Conservation (phyloP, 2,888 invertebrate species). For the Phragmatobia fuliginosa region DNA sequence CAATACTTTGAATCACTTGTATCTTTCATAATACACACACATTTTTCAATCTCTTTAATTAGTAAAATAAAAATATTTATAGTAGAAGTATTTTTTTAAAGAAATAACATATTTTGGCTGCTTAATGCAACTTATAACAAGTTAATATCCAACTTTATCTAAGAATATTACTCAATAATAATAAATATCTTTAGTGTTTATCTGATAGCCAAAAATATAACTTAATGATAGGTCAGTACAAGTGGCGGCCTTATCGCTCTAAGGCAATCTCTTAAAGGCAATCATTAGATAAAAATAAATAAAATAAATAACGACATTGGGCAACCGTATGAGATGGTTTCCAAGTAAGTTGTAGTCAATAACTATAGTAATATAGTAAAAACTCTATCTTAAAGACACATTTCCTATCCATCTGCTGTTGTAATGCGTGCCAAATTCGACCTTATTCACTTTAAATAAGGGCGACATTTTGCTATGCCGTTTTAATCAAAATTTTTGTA, state of each 20-base stretch:
- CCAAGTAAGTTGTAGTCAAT: too few relatives aligned
- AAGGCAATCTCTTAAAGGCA: too few relatives aligned
- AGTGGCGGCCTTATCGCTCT: too few relatives aligned
- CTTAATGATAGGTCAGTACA: too few relatives aligned
- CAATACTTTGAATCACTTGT: neutral
- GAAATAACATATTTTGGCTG: neutral
- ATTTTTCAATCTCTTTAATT: neutral
- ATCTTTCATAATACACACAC: neutral
- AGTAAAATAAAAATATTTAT: neutral
- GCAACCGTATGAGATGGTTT: too few relatives aligned
- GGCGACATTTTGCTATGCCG: constrained; percentile 25
- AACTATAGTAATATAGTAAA: neutral
- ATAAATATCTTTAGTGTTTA: too few relatives aligned
- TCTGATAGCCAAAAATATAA: too few relatives aligned
- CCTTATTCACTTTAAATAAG: constrained; percentile 23
- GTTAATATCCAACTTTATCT: constrained; percentile 8
- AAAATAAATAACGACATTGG: too few relatives aligned
- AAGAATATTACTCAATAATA: constrained; percentile 10
- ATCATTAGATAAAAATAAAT: too few relatives aligned
- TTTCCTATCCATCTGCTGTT: constrained; percentile 29
- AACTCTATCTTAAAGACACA: neutral
- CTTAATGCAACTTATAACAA: neutral
- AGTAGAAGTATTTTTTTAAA: neutral
- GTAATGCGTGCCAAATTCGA: constrained; percentile 46
- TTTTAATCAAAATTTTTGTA: constrained; percentile 37